Evolutionary conservation across 1,140 invertebrate genomes (phyloP).

Genomic region (Zaprionus ornatus): DNA sequence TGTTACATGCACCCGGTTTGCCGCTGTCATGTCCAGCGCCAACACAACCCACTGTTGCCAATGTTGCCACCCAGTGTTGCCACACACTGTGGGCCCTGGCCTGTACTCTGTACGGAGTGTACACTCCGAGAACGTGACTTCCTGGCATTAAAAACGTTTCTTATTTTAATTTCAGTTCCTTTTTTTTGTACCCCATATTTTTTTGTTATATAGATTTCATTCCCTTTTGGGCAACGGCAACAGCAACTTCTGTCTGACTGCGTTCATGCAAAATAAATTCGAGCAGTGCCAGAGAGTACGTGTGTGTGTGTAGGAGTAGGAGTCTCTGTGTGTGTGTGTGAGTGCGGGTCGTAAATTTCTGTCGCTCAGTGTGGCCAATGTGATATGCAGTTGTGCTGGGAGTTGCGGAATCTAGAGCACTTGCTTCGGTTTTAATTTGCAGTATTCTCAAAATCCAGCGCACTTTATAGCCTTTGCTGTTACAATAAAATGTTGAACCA

Average conservation of each 20-base stretch:
- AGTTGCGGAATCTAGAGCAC: constrained; percentile 4
- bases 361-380: constrained; percentile 31
- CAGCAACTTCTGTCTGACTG: constrained; percentile 14
- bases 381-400: constrained; percentile 25
- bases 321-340: constrained; percentile 1
- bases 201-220: constrained; percentile 36
- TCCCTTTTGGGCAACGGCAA: neutral
- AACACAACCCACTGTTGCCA: constrained; percentile 9
- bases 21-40: constrained; percentile 47
- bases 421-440: constrained; percentile 34
- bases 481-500: neutral
- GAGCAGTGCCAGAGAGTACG: constrained; percentile 4
- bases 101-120: constrained; percentile 8
- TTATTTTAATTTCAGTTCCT: constrained; percentile 45
- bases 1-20: constrained; percentile 30
- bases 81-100: neutral
- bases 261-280: constrained; percentile 38
- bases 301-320: neutral
- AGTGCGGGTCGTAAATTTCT: constrained; percentile 44
- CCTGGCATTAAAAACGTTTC: constrained; percentile 48
- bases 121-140: constrained; percentile 40
- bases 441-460: neutral
- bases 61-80: constrained; percentile 22
- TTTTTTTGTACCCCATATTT: constrained; percentile 10
- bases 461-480: neutral